Evolutionary conservation across 2,797 vertebrate genomes (phyloP), one percentile per base, ranked within the genome.

Genomic region (Molossus alvarezi): DNA sequence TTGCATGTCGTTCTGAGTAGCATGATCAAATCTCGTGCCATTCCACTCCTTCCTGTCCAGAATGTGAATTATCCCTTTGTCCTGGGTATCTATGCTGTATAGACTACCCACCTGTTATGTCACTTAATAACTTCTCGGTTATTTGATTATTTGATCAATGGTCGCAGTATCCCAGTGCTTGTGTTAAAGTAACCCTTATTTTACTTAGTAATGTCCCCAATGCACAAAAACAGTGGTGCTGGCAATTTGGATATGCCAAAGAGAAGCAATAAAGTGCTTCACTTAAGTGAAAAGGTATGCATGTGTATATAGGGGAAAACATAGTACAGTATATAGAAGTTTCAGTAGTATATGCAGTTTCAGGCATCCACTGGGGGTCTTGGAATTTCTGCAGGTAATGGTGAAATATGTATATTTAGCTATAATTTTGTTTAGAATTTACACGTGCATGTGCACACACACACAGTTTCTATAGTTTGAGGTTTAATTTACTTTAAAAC

Each of bases 401-500:
- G 55, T 12, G 53, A 20, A 41, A n/a, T 41, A 13, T 69, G 65
- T 45, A 86, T 12, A 77, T 23, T 83, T 83, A 69, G 21, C 53
- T 60, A 4, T 21, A 86, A 77, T 13, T 79, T 0, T 92, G 60
- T 23, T 58, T 4, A 76, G 51, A 27, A 48, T 57, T 75, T 53
- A 87, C 27, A 18, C 64, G 6, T 17, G 14, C 29, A 29, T 29
- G 6, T 17, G 14, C 29, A 29, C 55, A 90, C 65, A 33, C 64
- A 15, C n/a, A 29, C 29, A 29, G 6, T 71, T 82, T 88, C 62
- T 88, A 3, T 37, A 89, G 81, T 13, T 25, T 76, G 37, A 23
- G 53, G 51, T 80, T 92, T 95, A 33, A 53, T 67, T 90, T 93
- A 58, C 80, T 33, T 88, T 51, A 89, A 84, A 85, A 33, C 62